Evolutionary conservation across 2,113 vertebrate species (phyloP).

Genomic region (Pogonocichla stellata): DNA sequence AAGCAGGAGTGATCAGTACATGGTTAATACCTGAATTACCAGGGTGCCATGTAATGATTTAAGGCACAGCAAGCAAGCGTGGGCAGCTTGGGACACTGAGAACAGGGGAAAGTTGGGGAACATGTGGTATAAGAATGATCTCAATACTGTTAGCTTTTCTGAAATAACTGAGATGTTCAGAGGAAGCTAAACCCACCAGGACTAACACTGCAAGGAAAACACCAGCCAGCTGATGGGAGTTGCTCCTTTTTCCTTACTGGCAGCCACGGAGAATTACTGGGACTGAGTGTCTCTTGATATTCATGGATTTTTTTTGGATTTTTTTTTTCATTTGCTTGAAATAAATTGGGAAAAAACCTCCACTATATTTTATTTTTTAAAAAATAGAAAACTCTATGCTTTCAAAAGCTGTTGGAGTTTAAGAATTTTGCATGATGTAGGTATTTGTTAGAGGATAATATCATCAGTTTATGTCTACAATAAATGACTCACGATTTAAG

Average conservation of each 20-base stretch:
- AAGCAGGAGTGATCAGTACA: neutral
- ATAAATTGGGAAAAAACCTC: neutral
- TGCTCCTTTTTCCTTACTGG: neutral
- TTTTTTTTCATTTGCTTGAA: neutral
- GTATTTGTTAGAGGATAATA: neutral
- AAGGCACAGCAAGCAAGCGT: neutral
- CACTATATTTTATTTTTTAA: neutral
- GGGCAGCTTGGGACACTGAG: neutral
- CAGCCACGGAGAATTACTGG: neutral
- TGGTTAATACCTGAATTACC: neutral
- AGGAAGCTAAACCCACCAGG: neutral
- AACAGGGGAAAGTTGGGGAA: neutral
- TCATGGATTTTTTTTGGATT: neutral
- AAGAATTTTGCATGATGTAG: neutral
- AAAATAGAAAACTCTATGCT: neutral
- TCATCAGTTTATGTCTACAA: neutral
- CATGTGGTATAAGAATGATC: neutral
- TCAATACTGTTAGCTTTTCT: neutral
- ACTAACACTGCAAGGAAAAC: neutral
- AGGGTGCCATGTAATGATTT: neutral
- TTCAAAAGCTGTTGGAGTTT: neutral
- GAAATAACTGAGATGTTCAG: neutral
- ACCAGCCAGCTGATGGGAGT: neutral
- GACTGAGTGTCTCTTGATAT: neutral
- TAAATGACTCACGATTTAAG: neutral